Percentiles rank a stretch among this genome's conserved stretches.
Evolutionary conservation across 92 coral and sea anemone species (phyloP).

Genomic region (Palythoa grandis): DNA sequence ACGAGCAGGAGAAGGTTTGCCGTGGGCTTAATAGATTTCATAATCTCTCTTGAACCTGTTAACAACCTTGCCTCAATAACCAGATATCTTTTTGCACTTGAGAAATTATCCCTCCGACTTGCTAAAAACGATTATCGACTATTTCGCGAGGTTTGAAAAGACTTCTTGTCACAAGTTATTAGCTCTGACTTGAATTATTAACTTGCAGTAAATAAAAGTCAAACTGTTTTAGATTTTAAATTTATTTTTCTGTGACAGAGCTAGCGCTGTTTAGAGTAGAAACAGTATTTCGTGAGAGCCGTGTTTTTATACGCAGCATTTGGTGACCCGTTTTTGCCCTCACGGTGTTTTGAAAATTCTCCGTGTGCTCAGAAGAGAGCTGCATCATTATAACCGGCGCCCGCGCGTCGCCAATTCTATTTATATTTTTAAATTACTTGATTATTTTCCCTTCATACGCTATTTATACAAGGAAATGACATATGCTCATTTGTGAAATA

Average conservation of each 20-base stretch:
- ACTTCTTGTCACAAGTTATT: neutral
- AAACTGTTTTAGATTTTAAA: neutral
- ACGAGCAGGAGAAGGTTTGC: neutral
- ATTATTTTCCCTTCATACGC: slow-evolving; percentile 39
- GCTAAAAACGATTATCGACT: neutral
- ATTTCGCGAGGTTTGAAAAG: neutral
- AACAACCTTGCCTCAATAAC: slow-evolving; percentile 29
- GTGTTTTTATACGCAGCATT: slow-evolving; percentile 16
- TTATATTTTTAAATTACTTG: slow-evolving; percentile 40
- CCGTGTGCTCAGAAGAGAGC: slow-evolving; percentile 19
- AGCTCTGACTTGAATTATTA: neutral
- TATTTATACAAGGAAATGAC: slow-evolving; percentile 44
- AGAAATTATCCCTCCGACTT: neutral
- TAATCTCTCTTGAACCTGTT: slow-evolving; percentile 45
- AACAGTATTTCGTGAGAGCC: slow-evolving; percentile 34
- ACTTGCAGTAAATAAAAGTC: neutral
- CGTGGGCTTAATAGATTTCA: slow-evolving; percentile 9
- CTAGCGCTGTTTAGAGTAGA: slow-evolving; percentile 5
- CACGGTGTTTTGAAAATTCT: slow-evolving; percentile 23
- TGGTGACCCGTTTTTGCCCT: slow-evolving; percentile 32
- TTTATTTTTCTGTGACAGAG: neutral
- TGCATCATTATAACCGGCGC: slow-evolving; percentile 35
- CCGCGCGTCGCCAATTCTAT: slow-evolving; percentile 46
- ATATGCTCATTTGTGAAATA: slow-evolving; percentile 35
- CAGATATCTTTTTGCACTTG: slow-evolving; percentile 44